Evolutionary conservation across 2,888 invertebrate genomes (phyloP).

Genomic region (Oscheius myriophilus): DNA sequence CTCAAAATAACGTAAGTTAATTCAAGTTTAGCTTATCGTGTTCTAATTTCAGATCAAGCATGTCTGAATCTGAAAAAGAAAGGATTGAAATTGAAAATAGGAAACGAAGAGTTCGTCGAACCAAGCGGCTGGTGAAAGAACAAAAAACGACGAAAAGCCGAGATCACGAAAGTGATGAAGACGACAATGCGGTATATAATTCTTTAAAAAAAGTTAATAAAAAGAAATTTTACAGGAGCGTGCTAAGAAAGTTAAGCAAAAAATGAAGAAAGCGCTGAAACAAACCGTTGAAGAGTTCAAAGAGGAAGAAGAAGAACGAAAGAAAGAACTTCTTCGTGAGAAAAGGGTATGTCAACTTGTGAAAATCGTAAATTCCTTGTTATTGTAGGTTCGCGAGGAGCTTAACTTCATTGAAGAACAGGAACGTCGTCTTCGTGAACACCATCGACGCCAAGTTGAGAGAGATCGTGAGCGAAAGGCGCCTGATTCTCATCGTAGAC

Average conservation of each 20-base stretch:
- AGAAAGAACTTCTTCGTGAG: conserved; percentile 44
- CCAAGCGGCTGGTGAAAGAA: conserved; percentile 55
- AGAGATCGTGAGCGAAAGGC: not conserved
- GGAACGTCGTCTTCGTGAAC: conserved; percentile 43
- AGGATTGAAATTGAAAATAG: conserved; percentile 65
- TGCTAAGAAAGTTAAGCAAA: conserved; percentile 50
- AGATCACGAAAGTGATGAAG: conserved; percentile 37
- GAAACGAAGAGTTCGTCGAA: conserved; percentile 60
- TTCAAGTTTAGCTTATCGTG: not conserved
- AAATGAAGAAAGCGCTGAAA: conserved; percentile 58
- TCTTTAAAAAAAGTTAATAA: not conserved
- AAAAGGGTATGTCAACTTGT: conserved; percentile 28
- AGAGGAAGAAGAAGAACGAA: conserved; percentile 56
- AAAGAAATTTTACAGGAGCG: conserved; percentile 37
- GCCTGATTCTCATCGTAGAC: conserved; percentile 1
- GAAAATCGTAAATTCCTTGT: not conserved
- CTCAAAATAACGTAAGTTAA: conserved; percentile 8
- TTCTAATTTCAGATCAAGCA: conserved; percentile 52
- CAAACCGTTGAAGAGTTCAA: conserved; percentile 58
- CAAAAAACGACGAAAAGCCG: conserved; percentile 18
- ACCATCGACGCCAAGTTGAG: conserved; percentile 27
- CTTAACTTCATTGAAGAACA: conserved; percentile 44
- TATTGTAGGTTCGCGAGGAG: conserved; percentile 44
- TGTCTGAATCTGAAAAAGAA: conserved; percentile 69
- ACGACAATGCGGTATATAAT: conserved; percentile 32